Conservation (phyloP, 2,888 invertebrate genomes). For the Fabriciana adippe region DNA sequence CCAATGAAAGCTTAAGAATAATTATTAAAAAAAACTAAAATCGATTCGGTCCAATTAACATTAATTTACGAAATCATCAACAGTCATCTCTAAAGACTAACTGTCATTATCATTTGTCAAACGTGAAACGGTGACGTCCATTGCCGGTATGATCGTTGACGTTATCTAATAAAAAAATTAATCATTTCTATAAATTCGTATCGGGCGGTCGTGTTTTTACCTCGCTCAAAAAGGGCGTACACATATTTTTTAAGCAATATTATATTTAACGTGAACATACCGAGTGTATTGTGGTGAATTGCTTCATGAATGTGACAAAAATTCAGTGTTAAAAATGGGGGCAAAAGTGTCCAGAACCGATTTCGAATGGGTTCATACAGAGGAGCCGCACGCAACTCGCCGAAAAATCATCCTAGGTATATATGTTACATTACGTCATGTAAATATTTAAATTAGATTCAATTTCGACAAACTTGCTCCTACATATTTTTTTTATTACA, state of each 20-base stretch:
- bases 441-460: constrained; percentile 24
- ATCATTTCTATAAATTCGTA: constrained; percentile 1
- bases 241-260: neutral
- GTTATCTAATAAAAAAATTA: constrained; percentile 3
- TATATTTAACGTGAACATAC: neutral
- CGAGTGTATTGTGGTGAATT: neutral
- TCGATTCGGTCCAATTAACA: too few relatives aligned
- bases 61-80: too few relatives aligned
- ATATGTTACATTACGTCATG: constrained; percentile 67
- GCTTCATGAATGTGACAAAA: neutral
- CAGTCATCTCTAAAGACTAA: too few relatives aligned
- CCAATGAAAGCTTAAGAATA: too few relatives aligned
- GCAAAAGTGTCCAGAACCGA: constrained; percentile 95
- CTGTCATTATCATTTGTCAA: neutral
- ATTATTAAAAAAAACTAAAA: too few relatives aligned
- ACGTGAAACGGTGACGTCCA: constrained; percentile 8
- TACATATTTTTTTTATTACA: neutral
- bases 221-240: constrained; percentile 7
- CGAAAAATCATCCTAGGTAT: constrained; percentile 97
- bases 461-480: neutral
- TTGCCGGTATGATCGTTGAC: neutral
- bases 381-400: constrained; percentile 98
- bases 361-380: constrained; percentile 98
- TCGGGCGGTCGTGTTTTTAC: neutral
- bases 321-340: constrained; percentile 86